Conservation (phyloP, 1,140 invertebrate genomes). For the Pomacea maculata region DNA sequence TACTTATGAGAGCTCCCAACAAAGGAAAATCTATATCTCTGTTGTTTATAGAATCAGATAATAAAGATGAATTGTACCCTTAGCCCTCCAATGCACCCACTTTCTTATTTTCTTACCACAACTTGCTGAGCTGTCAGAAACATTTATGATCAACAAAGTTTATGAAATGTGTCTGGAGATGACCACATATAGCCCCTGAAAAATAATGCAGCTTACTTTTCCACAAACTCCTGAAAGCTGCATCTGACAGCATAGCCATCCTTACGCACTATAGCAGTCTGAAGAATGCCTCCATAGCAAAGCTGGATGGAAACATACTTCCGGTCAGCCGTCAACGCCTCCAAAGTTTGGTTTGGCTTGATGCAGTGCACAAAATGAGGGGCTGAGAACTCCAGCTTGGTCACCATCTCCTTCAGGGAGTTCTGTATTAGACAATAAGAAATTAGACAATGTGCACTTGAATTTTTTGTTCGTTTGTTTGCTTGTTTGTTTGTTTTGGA, state of each 20-base stretch:
- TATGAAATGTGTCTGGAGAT: too few species aligned
- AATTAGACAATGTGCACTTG: not conserved
- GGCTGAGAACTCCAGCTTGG: constrained; percentile 39
- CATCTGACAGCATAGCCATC: constrained; percentile 57
- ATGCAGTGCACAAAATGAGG: constrained; percentile 61
- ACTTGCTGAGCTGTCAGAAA: too few species aligned
- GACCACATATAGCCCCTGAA: too few species aligned
- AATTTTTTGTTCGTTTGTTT: not conserved
- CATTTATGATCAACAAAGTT: too few species aligned
- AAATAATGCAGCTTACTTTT: constrained; percentile 38
- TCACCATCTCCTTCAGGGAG: constrained; percentile 50
- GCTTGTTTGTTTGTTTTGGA: not conserved
- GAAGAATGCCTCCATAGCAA: constrained; percentile 62
- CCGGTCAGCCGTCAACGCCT: constrained; percentile 37
- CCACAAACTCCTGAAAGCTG: constrained; percentile 54
- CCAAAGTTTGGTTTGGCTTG: constrained; percentile 50
- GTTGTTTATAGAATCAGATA: too few species aligned
- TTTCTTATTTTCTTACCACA: too few species aligned
- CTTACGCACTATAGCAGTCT: constrained; percentile 59
- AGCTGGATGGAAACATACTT: constrained; percentile 80
- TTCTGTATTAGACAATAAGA: constrained; percentile 38
- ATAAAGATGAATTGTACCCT: too few species aligned
- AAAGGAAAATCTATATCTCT: too few species aligned
- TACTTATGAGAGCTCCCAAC: too few species aligned
- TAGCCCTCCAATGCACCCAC: too few species aligned